Base-by-base conservation (phyloP, 2,888 invertebrate genomes). In the Cyclophora punctaria region DNA sequence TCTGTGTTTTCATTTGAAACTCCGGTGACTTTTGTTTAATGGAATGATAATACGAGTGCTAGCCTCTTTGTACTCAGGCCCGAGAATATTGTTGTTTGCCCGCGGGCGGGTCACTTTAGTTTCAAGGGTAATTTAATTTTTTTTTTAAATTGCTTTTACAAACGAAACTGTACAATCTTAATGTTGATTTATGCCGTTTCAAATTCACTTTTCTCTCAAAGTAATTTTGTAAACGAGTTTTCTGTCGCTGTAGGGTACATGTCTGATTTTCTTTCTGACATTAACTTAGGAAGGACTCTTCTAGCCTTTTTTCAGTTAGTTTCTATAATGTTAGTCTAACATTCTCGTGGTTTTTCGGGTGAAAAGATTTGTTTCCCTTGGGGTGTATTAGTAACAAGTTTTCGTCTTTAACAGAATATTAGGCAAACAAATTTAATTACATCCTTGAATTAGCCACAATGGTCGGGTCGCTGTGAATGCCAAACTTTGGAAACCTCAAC, bases 1-100 rank as follows among this genome's bases (percentile, higher is more conserved):
- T 85, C 81, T 82, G 82, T 82, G 84, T 85, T 87, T 86, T 86
- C 83, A 83, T 84, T 86, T 75, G 83, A 83, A 87, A 85, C 82
- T 78, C 80, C 78, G 80, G 86, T 86, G 86, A 88, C 87, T 86
- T 86, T 86, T 87, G 83, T 86, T 85, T 86, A 88, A 88, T 88
- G 87, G 85, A 88, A 88, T 87, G 83, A 88, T 87, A 88, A 88
- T 86, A 87, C 80, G 74, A 84, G 82, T 83, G 82, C 78, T 84
- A 71, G 75, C 80, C 79, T 80, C 85, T 85, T 83, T 85, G 85
- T 86, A 83, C 84, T 83, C 78, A 75, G 76, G 66, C 71, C 71
- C 71, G 78, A 75, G 77, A 75, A 83, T 83, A 79, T 83, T 83
- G 81, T 83, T 84, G 81, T 83, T 82, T 81, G 82, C 80, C 81